A percentile compares a stretch with the other conserved stretches of the same genome.
These are phyloP conservation scores for Leucoraja erinaceus DNA, from an alignment of 2,113 vertebrate genomes.

Conservation along the genomic window DNA sequence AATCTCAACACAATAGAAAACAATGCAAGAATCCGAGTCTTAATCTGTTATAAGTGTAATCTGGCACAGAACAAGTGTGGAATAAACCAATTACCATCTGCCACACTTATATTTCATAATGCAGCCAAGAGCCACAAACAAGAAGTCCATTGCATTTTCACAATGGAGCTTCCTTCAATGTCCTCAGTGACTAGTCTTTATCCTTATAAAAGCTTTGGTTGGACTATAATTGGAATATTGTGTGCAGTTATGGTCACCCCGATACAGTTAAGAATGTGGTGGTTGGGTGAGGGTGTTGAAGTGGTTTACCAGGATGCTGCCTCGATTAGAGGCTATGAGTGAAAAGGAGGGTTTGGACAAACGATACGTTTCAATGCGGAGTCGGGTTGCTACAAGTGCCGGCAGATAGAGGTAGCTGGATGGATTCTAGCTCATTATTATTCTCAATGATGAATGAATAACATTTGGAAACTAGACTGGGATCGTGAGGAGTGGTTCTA, in stretches of 20 bases:
- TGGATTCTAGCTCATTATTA: conserved; percentile 30
- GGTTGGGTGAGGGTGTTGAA: no score
- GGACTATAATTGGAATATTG: no score
- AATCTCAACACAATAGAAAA: not conserved
- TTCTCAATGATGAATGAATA: conserved; percentile 25
- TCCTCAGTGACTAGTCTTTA: not conserved
- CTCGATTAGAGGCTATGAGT: no score
- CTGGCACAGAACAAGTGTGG: not conserved
- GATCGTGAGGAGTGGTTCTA: not conserved
- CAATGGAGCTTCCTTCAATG: not conserved
- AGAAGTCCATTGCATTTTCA: not conserved
- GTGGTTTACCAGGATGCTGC: no score
- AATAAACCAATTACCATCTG: not conserved
- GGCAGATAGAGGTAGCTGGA: not conserved
- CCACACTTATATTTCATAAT: not conserved
- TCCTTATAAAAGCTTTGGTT: no score
- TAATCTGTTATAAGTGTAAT: not conserved
- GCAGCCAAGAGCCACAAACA: not conserved
- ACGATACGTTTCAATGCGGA: not conserved
- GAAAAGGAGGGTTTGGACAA: no score
- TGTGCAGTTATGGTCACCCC: no score
- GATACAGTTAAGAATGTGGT: no score
- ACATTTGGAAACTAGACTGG: conserved; percentile 25
- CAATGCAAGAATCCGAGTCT: not conserved
- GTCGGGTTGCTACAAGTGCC: not conserved